Evolutionary conservation across 2,888 invertebrate genomes (phyloP), one percentile per base, ranked within the genome.

Genomic region (Lasioglossum marginatum): DNA sequence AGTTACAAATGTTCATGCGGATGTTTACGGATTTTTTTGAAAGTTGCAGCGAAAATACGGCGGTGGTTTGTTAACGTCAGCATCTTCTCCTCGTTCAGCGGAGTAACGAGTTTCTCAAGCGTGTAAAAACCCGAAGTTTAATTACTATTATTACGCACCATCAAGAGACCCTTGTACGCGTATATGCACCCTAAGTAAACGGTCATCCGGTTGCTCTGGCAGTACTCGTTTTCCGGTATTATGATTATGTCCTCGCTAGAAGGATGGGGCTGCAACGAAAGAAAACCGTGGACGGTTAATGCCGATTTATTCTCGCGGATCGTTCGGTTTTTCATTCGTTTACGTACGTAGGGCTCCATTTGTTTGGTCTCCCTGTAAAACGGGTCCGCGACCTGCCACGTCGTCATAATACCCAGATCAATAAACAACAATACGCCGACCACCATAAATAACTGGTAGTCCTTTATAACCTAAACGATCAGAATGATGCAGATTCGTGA

Each of bases 341-440:
- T 77, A 77, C 97, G 97, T 96, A 99, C 99, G 95, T 98, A 97
- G 74, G 98, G 97, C 91, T 98, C 98, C 96, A 99, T 97, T 93
- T 97, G 97, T 94, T 98, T 99, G 0, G 98, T 98, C 86, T 98
- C 98, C 76, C 99, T 96, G 95, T 98, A 98, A 95, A 99, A 99
- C 0, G 99, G 99, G 95, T 99, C 99, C 0, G 99, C 97, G 79
- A 99, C 97, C 95, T 99, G 99, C 99, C 99, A 99, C 1, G 99
- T 98, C 4, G 98, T 98, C 97, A 99, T 98, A 87, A 99, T 99
- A 45, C 98, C 98, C 86, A 99, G 96, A 95, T 99, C 99, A 70
- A 99, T 97, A 83, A 97, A 96, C 86, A 99, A 96, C 74, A 99
- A 96, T 2, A 99, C 97, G 0, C 98, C 99, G 8, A 99, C 99